Conservation (phyloP, 2,113 vertebrate species). For the Nannobrachium achirus region DNA sequence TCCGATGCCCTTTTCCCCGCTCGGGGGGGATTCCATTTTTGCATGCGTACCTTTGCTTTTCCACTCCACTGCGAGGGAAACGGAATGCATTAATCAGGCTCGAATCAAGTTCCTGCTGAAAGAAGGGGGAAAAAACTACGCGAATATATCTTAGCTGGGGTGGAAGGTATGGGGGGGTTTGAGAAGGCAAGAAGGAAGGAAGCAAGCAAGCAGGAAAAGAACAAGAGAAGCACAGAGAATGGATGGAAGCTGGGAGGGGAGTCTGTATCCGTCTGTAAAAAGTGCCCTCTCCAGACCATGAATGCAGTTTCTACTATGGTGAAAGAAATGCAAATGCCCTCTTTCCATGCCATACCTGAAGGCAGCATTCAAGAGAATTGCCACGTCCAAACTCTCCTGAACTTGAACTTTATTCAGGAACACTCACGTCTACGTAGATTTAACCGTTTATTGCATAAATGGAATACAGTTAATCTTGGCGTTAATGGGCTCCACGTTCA, state of each 20-base stretch:
- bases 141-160: neutral
- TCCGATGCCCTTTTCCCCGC: conserved; percentile 34
- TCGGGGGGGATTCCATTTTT: conserved; percentile 49
- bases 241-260: neutral
- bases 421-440: too few species aligned
- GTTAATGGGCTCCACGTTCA: too few species aligned
- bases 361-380: too few species aligned
- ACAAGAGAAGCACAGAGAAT: neutral
- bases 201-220: neutral
- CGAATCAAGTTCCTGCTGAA: conserved; percentile 38
- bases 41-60: conserved; percentile 47
- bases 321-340: too few species aligned
- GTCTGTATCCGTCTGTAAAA: too few species aligned
- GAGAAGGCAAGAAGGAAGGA: neutral
- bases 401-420: too few species aligned
- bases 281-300: too few species aligned
- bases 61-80: conserved; percentile 14
- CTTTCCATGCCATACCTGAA: too few species aligned
- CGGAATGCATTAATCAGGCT: conserved; percentile 60
- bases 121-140: neutral
- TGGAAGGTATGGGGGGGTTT: neutral
- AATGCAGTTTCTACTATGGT: too few species aligned
- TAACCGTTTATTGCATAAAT: too few species aligned
- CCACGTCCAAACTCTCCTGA: too few species aligned
- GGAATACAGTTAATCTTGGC: too few species aligned